phyloP scores from a whole-genome alignment of 2,888 invertebrate genomes.

The Mechanitis messenoides region DNA sequence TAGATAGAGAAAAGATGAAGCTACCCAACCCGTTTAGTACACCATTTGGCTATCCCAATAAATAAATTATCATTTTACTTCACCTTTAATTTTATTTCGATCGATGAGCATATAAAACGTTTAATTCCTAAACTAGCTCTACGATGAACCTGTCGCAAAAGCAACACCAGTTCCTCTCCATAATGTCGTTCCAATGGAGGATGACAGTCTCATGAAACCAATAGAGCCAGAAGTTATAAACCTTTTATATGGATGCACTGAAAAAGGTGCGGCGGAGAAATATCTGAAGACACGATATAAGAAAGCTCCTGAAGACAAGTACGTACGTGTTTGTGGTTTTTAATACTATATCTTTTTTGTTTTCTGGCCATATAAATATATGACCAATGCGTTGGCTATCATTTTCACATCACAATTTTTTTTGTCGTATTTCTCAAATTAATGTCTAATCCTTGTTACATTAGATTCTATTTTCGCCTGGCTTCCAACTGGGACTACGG shows the following conservation, averaged over 20 bases:
- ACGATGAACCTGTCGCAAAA: slow-evolving; percentile 44
- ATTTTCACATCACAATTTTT: too few species aligned
- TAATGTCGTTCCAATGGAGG: slow-evolving; percentile 38
- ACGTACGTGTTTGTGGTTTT: slow-evolving; percentile 22
- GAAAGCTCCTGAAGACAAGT: slow-evolving; percentile 73
- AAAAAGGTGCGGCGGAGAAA: slow-evolving; percentile 63
- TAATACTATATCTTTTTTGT: too few species aligned
- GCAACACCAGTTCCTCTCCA: slow-evolving; percentile 42
- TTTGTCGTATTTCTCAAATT: too few species aligned
- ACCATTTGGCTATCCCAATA: too few species aligned
- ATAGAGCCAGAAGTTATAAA: slow-evolving; percentile 63
- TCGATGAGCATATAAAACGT: too few species aligned
- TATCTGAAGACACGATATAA: slow-evolving; percentile 70
- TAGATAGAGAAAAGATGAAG: too few species aligned
- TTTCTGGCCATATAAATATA: too few species aligned
- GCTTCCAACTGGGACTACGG: slow-evolving; percentile 75
- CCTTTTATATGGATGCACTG: slow-evolving; percentile 63
- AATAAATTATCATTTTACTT: too few species aligned
- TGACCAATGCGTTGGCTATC: too few species aligned
- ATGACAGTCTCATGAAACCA: slow-evolving; percentile 67
- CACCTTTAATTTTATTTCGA: too few species aligned
- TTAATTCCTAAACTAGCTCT: slow-evolving; percentile 33
- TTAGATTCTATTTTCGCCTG: slow-evolving; percentile 71
- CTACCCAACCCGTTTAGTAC: too few species aligned
- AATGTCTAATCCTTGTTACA: too few species aligned